Evolutionary conservation across 1,140 invertebrate species (phyloP).

Genomic region (Drosophila repleta): DNA sequence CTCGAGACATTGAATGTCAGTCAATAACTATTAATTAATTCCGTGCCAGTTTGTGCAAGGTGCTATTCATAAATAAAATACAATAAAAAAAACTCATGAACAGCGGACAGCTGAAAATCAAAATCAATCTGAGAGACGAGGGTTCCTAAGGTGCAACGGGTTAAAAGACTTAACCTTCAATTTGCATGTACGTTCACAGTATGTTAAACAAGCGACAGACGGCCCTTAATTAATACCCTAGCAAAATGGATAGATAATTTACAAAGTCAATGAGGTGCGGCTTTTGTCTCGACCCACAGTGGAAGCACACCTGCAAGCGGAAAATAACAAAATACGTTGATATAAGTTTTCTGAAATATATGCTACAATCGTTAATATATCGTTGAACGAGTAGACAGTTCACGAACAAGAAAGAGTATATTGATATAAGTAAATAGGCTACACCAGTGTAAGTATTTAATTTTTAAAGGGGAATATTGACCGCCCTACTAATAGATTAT

Average conservation of each 20-base stretch:
- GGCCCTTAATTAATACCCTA: slow-evolving; percentile 52
- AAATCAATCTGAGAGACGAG: slow-evolving; percentile 1
- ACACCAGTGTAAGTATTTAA: too few relatives aligned
- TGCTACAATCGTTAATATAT: not conserved
- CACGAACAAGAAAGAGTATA: too few relatives aligned
- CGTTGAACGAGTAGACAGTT: too few relatives aligned
- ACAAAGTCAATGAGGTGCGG: slow-evolving; percentile 46
- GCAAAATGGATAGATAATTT: slow-evolving; percentile 47
- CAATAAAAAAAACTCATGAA: slow-evolving; percentile 23
- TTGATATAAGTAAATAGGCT: too few relatives aligned
- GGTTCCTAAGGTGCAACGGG: slow-evolving; percentile 33
- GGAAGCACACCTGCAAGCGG: slow-evolving; percentile 4
- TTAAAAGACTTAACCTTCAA: slow-evolving; percentile 36
- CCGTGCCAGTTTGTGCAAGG: slow-evolving; percentile 74
- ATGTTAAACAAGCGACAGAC: slow-evolving; percentile 13
- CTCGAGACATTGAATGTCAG: slow-evolving; percentile 41
- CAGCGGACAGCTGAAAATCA: not conserved
- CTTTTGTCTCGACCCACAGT: slow-evolving; percentile 27
- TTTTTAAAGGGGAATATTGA: too few relatives aligned
- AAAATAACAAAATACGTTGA: not conserved
- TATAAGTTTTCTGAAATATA: not conserved
- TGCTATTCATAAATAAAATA: slow-evolving; percentile 68
- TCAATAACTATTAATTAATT: slow-evolving; percentile 56
- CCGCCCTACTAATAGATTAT: too few relatives aligned
- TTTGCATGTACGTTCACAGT: slow-evolving; percentile 36